phyloP scores from a whole-genome alignment of 2,797 vertebrate genomes.

The Peromyscus melanophrys region DNA sequence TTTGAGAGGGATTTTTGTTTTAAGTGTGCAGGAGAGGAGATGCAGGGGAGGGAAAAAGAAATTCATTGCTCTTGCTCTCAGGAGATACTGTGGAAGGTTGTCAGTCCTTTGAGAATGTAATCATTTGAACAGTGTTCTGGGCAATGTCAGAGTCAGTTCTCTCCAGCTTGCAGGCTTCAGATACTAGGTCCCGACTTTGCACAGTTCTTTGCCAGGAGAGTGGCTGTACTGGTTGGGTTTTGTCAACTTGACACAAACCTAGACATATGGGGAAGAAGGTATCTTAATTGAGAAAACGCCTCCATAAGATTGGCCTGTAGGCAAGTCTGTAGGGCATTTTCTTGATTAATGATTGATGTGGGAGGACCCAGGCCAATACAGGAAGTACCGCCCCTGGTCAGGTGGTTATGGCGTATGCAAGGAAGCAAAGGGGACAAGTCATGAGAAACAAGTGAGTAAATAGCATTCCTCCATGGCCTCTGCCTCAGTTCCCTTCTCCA shows the following conservation, averaged over 20 bases:
- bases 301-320: not conserved
- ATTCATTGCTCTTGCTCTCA: not conserved
- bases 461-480: not conserved
- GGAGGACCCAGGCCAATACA: too few species aligned
- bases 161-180: not conserved
- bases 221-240: not conserved
- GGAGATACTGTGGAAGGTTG: not conserved
- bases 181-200: not conserved
- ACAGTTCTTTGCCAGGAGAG: not conserved
- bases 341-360: not conserved
- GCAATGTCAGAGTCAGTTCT: not conserved
- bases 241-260: not conserved
- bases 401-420: not conserved
- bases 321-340: too few species aligned
- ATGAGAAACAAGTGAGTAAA: not conserved
- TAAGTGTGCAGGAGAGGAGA: not conserved
- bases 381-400: too few species aligned
- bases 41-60: not conserved
- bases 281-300: not conserved
- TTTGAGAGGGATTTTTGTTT: not conserved
- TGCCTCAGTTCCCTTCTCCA: not conserved
- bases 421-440: not conserved
- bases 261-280: not conserved
- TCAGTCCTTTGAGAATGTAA: not conserved
- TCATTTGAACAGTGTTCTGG: not conserved